Evolutionary conservation across 2,888 invertebrate genomes (phyloP).

Genomic region (Drosophila paranaensis): DNA sequence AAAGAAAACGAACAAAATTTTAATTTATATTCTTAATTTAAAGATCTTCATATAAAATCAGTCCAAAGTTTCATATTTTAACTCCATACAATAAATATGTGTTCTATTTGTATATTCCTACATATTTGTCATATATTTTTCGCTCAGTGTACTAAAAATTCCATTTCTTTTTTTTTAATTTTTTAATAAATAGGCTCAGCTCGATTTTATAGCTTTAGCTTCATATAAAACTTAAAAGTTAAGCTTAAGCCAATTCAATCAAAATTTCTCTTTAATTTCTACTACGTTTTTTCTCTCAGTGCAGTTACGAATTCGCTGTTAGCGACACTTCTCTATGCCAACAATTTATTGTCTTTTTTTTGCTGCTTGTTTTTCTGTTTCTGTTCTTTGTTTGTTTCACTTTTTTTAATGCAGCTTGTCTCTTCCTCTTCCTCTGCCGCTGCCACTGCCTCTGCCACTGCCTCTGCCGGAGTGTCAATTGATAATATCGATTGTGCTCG

Average conservation of each 20-base stretch:
- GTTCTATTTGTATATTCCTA: too few relatives aligned
- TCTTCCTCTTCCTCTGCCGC: neutral
- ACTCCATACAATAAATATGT: too few relatives aligned
- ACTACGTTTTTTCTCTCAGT: constrained; percentile 12
- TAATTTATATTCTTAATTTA: too few relatives aligned
- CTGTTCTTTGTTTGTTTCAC: constrained; percentile 4
- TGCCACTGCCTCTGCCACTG: neutral
- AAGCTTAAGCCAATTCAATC: too few relatives aligned
- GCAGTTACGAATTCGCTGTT: constrained; percentile 2
- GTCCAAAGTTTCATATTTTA: too few relatives aligned
- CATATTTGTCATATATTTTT: too few relatives aligned
- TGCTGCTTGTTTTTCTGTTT: constrained; percentile 3
- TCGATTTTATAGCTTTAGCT: neutral
- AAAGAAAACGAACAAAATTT: too few relatives aligned
- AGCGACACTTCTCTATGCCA: constrained; percentile 28
- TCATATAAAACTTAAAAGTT: neutral
- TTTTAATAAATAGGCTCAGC: too few relatives aligned
- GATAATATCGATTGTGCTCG: constrained; percentile 48
- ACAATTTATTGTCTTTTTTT: constrained; percentile 35
- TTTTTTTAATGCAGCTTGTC: constrained; percentile 10
- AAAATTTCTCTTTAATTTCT: neutral
- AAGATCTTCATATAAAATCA: too few relatives aligned
- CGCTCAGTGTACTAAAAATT: too few relatives aligned
- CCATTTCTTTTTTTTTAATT: too few relatives aligned
- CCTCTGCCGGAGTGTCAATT: constrained; percentile 28